Base-by-base conservation (phyloP, 1,140 invertebrate species). In the Zophobas atratus region DNA sequence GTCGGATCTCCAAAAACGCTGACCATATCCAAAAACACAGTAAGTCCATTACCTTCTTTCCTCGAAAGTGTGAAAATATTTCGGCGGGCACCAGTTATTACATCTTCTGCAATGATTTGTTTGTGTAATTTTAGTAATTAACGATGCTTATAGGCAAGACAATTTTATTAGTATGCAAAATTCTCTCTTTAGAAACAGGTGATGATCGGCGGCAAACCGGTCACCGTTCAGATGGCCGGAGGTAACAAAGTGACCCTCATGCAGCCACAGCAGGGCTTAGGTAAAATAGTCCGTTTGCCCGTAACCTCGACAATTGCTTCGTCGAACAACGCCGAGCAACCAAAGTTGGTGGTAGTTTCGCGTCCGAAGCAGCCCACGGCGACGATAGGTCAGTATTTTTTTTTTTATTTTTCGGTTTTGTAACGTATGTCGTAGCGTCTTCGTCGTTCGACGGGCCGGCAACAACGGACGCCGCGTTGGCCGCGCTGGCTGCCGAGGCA, bases 201-300 rank as follows among this genome's bases (percentile, higher is more conserved):
- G 34, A 90, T 91, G 43, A 88, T 92, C 80, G 89, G 91, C n/a
- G 92, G 92, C 0, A 93, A 93, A 85, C 91, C 92, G 2, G 90
- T 94, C 1, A 93, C 92, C 1, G 87, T 94, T 34, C 85, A 86
- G 80, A 84, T 86, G 83, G 83, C 84, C 55, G 81, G 84, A 1
- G 80, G 81, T 32, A 84, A 83, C 38, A 88, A 87, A 83, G 86
- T 86, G 0, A 87, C 86, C 0, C 82, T 88, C 32, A 80, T 83
- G 35, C 83, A 83, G 77, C 80, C 84, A 0, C 81, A 80, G 43
- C 78, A 83, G 74, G 77, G 77, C 38, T 70, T 84, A 4, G 82
- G 84, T 8, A 86, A 86, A 81, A 85, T 86, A 38, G 80, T 86
- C 1, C 80, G 85, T 41, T 84, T 90, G 73, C 89, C 88, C 1